These are phyloP conservation scores for Heteronetta atricapilla DNA, from an alignment of 2,113 vertebrate species.

Conservation along the genomic window DNA sequence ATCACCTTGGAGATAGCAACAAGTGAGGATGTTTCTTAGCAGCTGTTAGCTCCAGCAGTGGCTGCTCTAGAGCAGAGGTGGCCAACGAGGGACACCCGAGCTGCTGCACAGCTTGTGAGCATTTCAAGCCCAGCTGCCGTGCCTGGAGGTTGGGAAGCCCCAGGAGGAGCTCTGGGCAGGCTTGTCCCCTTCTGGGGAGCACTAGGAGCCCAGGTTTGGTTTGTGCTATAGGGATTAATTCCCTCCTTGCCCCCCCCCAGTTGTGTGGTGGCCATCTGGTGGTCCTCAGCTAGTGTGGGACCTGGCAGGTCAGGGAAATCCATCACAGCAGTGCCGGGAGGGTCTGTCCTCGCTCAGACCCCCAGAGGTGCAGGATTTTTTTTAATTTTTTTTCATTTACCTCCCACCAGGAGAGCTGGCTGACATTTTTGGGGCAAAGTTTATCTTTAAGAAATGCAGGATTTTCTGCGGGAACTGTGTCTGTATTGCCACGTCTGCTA, in stretches of 20 bases:
- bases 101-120: background rate
- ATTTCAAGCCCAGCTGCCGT: background rate
- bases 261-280: no score
- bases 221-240: background rate
- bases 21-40: background rate
- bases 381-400: background rate
- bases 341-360: accelerated
- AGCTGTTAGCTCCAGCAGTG: background rate
- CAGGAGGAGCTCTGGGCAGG: background rate
- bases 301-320: background rate
- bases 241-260: background rate
- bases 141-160: background rate
- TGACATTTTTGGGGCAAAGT: conserved; percentile 23
- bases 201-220: background rate
- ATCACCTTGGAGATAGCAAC: conserved; percentile 45
- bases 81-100: background rate
- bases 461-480: background rate
- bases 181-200: background rate
- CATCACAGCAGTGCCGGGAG: background rate
- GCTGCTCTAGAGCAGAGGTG: background rate
- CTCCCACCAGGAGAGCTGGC: conserved; percentile 16
- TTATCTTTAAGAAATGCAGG: conserved; percentile 31
- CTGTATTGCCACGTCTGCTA: conserved; percentile 22
- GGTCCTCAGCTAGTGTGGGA: background rate
- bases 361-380: background rate